Conservation (phyloP, 2,113 vertebrate species). For the Ochotona curzoniae region DNA sequence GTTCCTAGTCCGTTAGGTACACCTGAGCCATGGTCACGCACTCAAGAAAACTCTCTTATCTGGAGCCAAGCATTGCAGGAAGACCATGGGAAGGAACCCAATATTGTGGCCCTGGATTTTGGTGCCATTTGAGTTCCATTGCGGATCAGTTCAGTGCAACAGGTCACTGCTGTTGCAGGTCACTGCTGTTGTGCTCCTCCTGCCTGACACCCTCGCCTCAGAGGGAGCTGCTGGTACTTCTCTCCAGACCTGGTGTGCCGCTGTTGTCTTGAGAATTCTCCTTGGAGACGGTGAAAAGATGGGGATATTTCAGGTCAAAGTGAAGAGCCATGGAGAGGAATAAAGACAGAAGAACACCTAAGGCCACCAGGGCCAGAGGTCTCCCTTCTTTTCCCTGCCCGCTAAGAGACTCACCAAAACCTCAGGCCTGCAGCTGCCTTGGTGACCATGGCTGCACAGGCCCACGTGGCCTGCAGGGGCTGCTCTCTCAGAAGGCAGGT, state of each 20-base stretch:
- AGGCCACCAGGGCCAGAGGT: neutral
- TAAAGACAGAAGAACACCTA: neutral
- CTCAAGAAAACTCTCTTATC: neutral
- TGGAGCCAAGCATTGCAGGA: neutral
- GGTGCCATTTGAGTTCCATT: neutral
- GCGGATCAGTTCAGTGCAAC: neutral
- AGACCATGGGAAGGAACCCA: neutral
- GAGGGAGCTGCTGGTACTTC: neutral
- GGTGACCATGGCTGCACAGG: neutral
- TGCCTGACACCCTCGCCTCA: neutral
- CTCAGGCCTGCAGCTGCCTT: neutral
- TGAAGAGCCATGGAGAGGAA: neutral
- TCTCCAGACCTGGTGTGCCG: neutral
- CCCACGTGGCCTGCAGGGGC: neutral
- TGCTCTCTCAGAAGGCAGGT: neutral
- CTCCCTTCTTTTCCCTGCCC: neutral
- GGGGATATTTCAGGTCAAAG: neutral
- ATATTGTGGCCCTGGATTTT: neutral
- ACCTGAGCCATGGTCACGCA: neutral
- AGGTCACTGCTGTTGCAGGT: neutral
- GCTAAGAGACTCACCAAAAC: neutral
- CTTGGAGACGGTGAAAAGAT: conserved; percentile 9
- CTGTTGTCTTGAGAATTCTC: conserved; percentile 3
- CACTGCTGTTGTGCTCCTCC: neutral
- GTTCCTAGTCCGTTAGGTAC: neutral